phyloP scores from a whole-genome alignment of 2,113 vertebrate genomes.

The Ammodytes marinus region DNA sequence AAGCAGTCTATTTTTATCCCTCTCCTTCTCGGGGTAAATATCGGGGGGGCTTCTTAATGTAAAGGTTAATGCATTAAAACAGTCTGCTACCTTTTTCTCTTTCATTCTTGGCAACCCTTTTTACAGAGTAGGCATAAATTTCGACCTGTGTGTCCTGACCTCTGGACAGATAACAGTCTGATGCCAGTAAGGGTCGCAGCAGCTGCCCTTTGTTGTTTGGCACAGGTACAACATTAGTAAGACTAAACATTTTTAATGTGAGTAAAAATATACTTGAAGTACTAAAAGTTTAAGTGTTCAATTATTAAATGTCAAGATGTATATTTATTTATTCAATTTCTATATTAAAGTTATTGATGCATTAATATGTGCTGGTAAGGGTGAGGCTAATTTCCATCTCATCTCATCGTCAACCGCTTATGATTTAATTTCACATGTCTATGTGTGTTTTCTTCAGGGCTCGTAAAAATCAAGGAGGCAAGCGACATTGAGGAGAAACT shows the following conservation, averaged over 20 bases:
- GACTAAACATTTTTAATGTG: not conserved
- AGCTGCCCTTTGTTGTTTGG: constrained; percentile 1
- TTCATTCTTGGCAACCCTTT: constrained; percentile 38
- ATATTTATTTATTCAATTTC: no score
- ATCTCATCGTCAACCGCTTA: not conserved
- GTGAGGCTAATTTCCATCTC: no score
- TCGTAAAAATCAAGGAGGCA: constrained; percentile 95
- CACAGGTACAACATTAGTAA: constrained; percentile 26
- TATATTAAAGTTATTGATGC: no score
- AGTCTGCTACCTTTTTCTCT: not conserved
- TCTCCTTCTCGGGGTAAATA: constrained; percentile 13
- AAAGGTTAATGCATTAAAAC: constrained; percentile 62
- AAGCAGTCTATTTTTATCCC: constrained; percentile 6
- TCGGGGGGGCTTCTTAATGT: constrained; percentile 53
- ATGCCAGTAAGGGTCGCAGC: constrained; percentile 49
- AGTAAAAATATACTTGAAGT: no score
- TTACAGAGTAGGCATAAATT: not conserved
- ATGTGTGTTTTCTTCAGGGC: constrained; percentile 82
- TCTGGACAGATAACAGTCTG: constrained; percentile 7
- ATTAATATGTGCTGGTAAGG: no score
- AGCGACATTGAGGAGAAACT: constrained; percentile 94
- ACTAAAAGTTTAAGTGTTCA: no score
- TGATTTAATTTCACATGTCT: constrained; percentile 1
- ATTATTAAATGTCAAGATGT: no score
- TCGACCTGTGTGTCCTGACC: constrained; percentile 27